Percentiles rank a stretch among this genome's conserved stretches.
These are phyloP conservation scores for Apus apus DNA, from an alignment of 2,113 vertebrate species.

Conservation along the genomic window DNA sequence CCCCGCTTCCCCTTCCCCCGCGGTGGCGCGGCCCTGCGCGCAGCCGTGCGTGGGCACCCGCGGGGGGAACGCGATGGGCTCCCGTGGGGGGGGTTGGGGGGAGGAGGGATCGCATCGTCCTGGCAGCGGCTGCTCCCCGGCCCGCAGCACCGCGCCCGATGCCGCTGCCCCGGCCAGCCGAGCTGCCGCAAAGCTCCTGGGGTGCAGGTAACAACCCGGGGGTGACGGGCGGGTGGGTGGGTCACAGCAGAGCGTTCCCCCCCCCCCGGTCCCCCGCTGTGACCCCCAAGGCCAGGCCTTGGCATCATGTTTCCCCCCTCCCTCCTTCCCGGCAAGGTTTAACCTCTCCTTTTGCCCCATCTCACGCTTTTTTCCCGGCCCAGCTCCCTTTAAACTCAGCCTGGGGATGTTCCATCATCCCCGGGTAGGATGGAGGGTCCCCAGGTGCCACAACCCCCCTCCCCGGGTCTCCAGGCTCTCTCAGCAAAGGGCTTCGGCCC, in stretches of 20 bases:
- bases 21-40: neutral
- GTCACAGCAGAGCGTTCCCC: too few relatives aligned
- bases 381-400: neutral
- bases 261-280: too few relatives aligned
- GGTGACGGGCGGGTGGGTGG: neutral
- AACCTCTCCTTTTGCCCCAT: fast-evolving
- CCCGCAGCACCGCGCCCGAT: neutral
- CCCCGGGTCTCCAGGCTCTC: fast-evolving
- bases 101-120: neutral
- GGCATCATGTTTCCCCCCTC: fast-evolving
- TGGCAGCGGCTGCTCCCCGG: neutral
- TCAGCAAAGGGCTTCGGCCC: neutral
- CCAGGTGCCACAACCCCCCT: fast-evolving
- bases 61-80: neutral
- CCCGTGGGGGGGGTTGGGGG: too few relatives aligned
- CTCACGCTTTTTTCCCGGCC: fast-evolving
- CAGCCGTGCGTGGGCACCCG: conserved; percentile 30
- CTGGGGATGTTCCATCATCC: fast-evolving
- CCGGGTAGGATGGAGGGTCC: neutral
- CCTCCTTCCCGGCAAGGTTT: neutral
- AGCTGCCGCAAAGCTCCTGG: neutral
- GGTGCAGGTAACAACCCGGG: neutral
- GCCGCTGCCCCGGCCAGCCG: neutral
- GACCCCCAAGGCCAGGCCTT: neutral
- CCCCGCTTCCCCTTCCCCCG: neutral